Conservation (phyloP, 2,797 vertebrate genomes). For the Serranus cabrilla region DNA sequence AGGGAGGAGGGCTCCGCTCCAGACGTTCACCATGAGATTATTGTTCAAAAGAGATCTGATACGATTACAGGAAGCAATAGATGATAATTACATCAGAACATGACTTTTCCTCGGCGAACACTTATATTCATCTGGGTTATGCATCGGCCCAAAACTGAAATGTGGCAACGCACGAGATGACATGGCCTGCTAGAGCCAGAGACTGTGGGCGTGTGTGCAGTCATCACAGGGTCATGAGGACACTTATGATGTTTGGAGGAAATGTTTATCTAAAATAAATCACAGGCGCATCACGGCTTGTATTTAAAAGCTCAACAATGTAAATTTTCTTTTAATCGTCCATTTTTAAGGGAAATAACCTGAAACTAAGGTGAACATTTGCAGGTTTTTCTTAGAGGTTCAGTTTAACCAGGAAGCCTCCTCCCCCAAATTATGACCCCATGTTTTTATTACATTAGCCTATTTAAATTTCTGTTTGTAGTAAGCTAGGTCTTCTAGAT, state of each 20-base stretch:
- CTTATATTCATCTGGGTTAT: constrained; percentile 88
- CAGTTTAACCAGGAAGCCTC: too few species aligned
- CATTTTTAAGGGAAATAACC: neutral
- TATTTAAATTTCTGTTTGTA: too few species aligned
- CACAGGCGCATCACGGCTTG: neutral
- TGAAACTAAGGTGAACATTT: too few species aligned
- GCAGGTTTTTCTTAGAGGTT: too few species aligned
- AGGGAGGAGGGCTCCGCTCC: constrained; percentile 90
- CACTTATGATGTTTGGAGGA: constrained; percentile 10
- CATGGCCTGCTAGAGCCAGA: constrained; percentile 52
- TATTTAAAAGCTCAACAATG: neutral
- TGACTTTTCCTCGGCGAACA: constrained; percentile 87
- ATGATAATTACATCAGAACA: constrained; percentile 96
- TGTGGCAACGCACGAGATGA: constrained; percentile 78
- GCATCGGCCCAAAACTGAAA: constrained; percentile 80
- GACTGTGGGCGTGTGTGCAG: constrained; percentile 30
- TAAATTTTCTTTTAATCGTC: neutral
- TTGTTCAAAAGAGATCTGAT: constrained; percentile 95
- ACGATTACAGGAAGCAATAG: constrained; percentile 96
- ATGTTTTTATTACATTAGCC: too few species aligned
- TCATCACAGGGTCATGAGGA: constrained; percentile 58
- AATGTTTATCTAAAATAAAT: constrained; percentile 3
- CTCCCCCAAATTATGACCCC: too few species aligned
- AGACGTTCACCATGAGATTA: constrained; percentile 94
- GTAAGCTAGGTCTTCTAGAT: too few species aligned